Evolutionary conservation across 2,888 invertebrate genomes (phyloP).

Genomic region (Papilio protenor): DNA sequence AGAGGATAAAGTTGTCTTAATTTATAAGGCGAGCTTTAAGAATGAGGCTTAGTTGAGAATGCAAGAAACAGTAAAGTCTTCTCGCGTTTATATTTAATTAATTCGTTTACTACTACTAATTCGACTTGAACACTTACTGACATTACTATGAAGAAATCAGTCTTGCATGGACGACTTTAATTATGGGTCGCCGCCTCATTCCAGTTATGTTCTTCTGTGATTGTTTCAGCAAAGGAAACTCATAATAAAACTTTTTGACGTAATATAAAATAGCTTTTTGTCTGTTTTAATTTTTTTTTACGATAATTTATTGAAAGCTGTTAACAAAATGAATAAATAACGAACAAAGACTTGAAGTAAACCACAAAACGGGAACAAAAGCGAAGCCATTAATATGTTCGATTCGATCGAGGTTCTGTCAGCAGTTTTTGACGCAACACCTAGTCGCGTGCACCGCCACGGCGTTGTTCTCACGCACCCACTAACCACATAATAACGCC

Average conservation of each 20-base stretch:
- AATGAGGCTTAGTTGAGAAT: slow-evolving; percentile 26
- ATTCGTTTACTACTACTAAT: slow-evolving; percentile 1
- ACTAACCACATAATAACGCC: slow-evolving; percentile 54
- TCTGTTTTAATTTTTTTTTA: too few relatives aligned
- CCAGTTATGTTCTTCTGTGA: too few relatives aligned
- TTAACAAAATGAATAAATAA: too few relatives aligned
- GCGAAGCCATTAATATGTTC: slow-evolving; percentile 27
- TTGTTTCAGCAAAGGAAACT: too few relatives aligned
- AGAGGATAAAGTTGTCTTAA: slow-evolving; percentile 73
- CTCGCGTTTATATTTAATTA: slow-evolving; percentile 18
- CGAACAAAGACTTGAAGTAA: slow-evolving; percentile 2
- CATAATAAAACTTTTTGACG: too few relatives aligned
- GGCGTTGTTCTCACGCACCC: slow-evolving; percentile 45
- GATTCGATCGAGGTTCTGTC: slow-evolving; percentile 37
- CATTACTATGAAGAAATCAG: too few relatives aligned
- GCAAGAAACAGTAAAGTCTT: slow-evolving; percentile 26
- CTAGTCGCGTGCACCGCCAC: slow-evolving; percentile 35
- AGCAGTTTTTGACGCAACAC: slow-evolving; percentile 35
- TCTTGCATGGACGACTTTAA: too few relatives aligned
- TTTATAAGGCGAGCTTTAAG: slow-evolving; percentile 62
- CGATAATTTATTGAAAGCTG: too few relatives aligned
- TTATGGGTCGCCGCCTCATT: too few relatives aligned
- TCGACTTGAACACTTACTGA: too few relatives aligned
- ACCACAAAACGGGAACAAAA: background rate
- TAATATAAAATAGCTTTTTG: too few relatives aligned